Percentiles rank a stretch among this genome's conserved stretches.
phyloP scores from a whole-genome alignment of 92 coral and sea anemone genomes.

The Epizoanthus scotinus region DNA sequence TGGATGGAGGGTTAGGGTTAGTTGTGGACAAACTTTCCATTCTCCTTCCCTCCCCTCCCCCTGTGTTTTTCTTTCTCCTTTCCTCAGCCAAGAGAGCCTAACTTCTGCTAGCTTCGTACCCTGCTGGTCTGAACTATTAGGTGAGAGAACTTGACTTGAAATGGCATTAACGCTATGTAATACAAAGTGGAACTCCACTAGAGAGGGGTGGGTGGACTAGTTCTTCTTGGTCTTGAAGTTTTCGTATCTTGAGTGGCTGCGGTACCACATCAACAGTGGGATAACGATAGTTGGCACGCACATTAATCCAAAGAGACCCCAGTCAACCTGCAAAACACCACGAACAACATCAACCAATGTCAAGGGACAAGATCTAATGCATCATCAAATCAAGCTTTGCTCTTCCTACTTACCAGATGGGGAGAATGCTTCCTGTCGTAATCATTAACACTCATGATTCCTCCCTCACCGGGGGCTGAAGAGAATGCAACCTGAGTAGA shows the following conservation, averaged over 20 bases:
- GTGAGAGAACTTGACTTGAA: slow-evolving; percentile 17
- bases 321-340: slow-evolving; percentile 71
- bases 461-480: slow-evolving; percentile 93
- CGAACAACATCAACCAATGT: neutral
- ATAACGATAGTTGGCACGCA: slow-evolving; percentile 87
- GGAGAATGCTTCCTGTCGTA: slow-evolving; percentile 96
- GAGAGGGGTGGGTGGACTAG: slow-evolving; percentile 39
- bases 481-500: slow-evolving; percentile 76
- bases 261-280: slow-evolving; percentile 91
- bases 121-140: neutral
- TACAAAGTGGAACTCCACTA: slow-evolving; percentile 9
- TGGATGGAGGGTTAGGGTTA: too few relatives aligned
- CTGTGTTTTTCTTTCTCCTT: too few relatives aligned
- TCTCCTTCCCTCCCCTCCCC: too few relatives aligned
- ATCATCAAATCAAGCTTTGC: neutral
- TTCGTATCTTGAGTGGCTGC: slow-evolving; percentile 93
- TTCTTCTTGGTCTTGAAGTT: slow-evolving; percentile 88
- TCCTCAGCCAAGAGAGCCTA: too few relatives aligned
- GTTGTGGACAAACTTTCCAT: too few relatives aligned
- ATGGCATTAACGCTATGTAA: slow-evolving; percentile 16
- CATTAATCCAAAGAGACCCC: slow-evolving; percentile 98
- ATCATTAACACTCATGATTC: slow-evolving; percentile 78
- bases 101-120: too few relatives aligned
- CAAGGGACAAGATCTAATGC: neutral
- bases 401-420: slow-evolving; percentile 74